Percentiles rank a stretch among this genome's conserved stretches.
These are phyloP conservation scores for Azorinus chamasolen DNA, from an alignment of 2,888 invertebrate species.

Conservation along the genomic window DNA sequence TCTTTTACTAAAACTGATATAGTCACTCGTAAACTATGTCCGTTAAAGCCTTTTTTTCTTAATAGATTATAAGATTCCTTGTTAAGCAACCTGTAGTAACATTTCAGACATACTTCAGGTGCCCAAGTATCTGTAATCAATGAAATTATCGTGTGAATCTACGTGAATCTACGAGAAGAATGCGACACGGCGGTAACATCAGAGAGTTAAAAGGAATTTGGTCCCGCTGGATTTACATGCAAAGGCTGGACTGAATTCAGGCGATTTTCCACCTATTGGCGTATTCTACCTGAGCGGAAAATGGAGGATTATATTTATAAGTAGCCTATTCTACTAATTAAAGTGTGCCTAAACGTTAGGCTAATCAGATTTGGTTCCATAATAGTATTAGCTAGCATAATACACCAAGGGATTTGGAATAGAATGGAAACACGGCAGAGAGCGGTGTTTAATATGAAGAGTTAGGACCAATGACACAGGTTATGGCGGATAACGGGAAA, in stretches of 20 bases:
- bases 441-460: no score
- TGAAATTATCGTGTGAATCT: no score
- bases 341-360: constrained; percentile 56
- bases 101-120: no score
- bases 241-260: constrained; percentile 15
- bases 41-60: no score
- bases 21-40: no score
- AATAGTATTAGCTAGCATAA: constrained; percentile 60
- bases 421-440: constrained; percentile 1
- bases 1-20: no score
- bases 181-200: constrained; percentile 5
- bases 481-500: constrained; percentile 21
- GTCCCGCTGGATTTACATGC: constrained; percentile 3
- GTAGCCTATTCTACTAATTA: constrained; percentile 62
- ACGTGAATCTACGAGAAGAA: constrained; percentile 2
- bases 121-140: no score
- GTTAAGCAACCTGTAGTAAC: no score
- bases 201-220: constrained; percentile 27
- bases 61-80: no score
- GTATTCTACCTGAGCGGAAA: constrained; percentile 39
- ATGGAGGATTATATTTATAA: constrained; percentile 55
- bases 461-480: no score
- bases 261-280: constrained; percentile 19
- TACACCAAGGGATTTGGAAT: constrained; percentile 45
- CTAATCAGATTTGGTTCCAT: constrained; percentile 57